Base-by-base conservation (phyloP, 2,113 vertebrate species). In the Oreochromis niloticus region DNA sequence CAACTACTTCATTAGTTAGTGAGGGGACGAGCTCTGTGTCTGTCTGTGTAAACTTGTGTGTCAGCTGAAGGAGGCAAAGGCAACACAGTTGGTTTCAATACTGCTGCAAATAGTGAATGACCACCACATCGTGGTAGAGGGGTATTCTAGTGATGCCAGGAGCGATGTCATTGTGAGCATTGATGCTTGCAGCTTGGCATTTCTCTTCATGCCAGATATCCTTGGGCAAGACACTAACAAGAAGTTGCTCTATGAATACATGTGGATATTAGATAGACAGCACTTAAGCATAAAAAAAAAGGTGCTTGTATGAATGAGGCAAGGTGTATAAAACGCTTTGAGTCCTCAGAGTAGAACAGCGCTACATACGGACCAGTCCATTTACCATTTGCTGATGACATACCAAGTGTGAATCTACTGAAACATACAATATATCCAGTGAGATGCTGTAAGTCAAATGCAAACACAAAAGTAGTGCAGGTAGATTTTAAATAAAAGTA, bases 401-500 rank as follows among this genome's bases (percentile, higher is more conserved):
- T 56, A 56, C 6, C 54, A 56, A 56, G 54, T 24, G 22, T 56
- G 22, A 56, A 56, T 56, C 22, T 56, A 56, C 54, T 56, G 54
- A 56, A 56, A 56, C 54, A 56, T 24, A 56, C 54, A 56, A 24
- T 56, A 24, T 24, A 24, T 56, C 54, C 22, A 56, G 22, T 56
- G 54, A 56, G 54, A 56, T 24, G 11, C 54, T 56, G 11, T 13
- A 7, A 24, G 22, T 56, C 22, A 56, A 56, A 56, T 56, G 22
- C 11, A 56, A 56, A 56, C 54, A 55, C 54, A 56, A 56, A 56
- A 24, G 54, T 56, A 56, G 54, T 7, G 54, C 54, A 56, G 22
- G 11, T 24, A 0, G 22, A 24, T 56, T 1, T 56, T 22, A 56
- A 0, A 56, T 13, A 56, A 56, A 56, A 7, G 22, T 11, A 24